phyloP scores from a whole-genome alignment of 92 coral and sea anemone species.

The Micromussa lordhowensis region DNA sequence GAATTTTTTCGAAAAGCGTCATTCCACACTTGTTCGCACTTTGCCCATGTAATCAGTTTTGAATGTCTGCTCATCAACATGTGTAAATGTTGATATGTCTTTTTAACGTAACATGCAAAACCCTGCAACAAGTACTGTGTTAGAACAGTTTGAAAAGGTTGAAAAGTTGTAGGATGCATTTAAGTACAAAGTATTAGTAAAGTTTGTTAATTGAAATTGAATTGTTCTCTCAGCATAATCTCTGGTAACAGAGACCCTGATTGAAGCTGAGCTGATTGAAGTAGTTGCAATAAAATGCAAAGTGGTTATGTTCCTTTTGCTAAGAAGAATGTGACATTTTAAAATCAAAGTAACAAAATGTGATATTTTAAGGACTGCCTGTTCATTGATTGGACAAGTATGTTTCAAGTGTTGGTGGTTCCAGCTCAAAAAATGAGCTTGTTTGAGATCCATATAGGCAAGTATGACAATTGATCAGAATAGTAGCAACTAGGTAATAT shows the following conservation, averaged over 20 bases:
- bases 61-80: constrained; percentile 28
- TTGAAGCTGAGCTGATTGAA: background rate
- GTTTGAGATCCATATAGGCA: constrained; percentile 64
- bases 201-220: constrained; percentile 1
- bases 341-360: no score
- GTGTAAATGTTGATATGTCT: background rate
- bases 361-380: no score
- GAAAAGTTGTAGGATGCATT: constrained; percentile 22
- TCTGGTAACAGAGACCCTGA: no score
- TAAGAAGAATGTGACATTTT: no score
- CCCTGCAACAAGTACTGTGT: constrained; percentile 27
- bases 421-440: constrained; percentile 55
- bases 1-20: no score
- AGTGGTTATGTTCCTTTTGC: no score
- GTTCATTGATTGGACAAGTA: constrained; percentile 29
- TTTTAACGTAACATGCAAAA: constrained; percentile 25
- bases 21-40: background rate
- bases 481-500: constrained; percentile 43
- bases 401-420: constrained; percentile 61
- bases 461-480: constrained; percentile 32
- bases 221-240: no score
- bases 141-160: constrained; percentile 25
- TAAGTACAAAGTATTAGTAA: constrained; percentile 28
- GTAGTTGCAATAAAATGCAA: constrained; percentile 21
- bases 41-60: background rate